Conservation (phyloP, 1,140 invertebrate species). For the Liolophura sinensis region DNA sequence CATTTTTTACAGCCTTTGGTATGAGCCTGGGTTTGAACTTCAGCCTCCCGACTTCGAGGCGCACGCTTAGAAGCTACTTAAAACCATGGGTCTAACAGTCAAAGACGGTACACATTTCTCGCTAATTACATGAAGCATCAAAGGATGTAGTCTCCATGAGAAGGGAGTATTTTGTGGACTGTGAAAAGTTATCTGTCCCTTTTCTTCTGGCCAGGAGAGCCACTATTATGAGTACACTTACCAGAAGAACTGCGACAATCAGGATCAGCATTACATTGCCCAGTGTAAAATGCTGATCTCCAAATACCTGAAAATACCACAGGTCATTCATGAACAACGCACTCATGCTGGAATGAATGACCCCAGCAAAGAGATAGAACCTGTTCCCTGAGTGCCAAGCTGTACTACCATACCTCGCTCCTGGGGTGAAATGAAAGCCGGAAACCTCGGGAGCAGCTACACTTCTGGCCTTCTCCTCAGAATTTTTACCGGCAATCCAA, state of each 20-base stretch:
- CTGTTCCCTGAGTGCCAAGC: conserved; percentile 21
- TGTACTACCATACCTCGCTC: conserved; percentile 26
- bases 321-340: conserved; percentile 32
- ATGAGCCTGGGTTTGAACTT: no score
- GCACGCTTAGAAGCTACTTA: no score
- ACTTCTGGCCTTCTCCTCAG: conserved; percentile 18
- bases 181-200: no score
- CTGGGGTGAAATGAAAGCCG: conserved; percentile 13
- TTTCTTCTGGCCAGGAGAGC: conserved; percentile 7
- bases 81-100: no score
- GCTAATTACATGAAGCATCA: no score
- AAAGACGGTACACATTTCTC: no score
- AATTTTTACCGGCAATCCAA: conserved; percentile 25
- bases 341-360: conserved; percentile 23
- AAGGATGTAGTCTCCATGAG: no score
- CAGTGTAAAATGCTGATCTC: not conserved
- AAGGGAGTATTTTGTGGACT: no score
- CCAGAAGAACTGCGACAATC: conserved; percentile 7
- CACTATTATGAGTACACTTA: conserved; percentile 7
- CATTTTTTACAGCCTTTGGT: no score
- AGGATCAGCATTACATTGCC: conserved; percentile 10
- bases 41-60: no score
- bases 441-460: conserved; percentile 13
- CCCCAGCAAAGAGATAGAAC: conserved; percentile 33
- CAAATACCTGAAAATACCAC: conserved; percentile 24